Evolutionary conservation across 2,113 vertebrate species (phyloP), one percentile per base, ranked within the genome.

Genomic region (Tyto alba): DNA sequence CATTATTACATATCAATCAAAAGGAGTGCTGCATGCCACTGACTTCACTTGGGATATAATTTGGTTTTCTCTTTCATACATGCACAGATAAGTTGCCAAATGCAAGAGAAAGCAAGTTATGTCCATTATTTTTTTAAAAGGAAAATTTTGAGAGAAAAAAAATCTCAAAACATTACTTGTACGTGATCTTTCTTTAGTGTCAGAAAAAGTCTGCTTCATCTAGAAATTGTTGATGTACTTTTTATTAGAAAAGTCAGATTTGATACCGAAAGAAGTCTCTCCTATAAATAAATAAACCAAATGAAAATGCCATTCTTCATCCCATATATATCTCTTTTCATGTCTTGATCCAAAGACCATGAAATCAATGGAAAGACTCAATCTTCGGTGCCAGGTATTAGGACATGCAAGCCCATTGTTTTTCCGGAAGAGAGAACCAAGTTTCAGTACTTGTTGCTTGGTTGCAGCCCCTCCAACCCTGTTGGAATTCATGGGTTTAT

Each of bases 401-500:
- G 21, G 48, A 48, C 72, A 84, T 73, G 18, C 64, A 68, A 80
- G 53, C 40, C 73, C n/a, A 4, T 48, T 85, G 40, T 82, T 95
- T 92, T 78, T 78, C 73, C 76, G 87, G 56, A 19, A 60, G 45
- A 72, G 40, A 90, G 72, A 87, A 67, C 68, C 72, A 84, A 68
- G 90, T 92, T 92, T 81, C 73, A 85, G 52, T 27, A 56, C 47
- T 4, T 8, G 80, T 78, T 89, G 80, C 92, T 81, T 87, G 74
- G 88, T 60, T 92, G 93, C 89, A 93, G 40, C 57, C 60, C 38
- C 48, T 75, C 56, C 62, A 87, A 4, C 41, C 26, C 57, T 55
- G 30, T 10, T 85, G 86, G 77, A 90, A 82, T 2, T 81, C 64
- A 7, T 32, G 64, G 26, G 30, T 68, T 92, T 87, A 30, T 50